Conservation (phyloP, 1,140 invertebrate genomes). For the Cephus cinctus region DNA sequence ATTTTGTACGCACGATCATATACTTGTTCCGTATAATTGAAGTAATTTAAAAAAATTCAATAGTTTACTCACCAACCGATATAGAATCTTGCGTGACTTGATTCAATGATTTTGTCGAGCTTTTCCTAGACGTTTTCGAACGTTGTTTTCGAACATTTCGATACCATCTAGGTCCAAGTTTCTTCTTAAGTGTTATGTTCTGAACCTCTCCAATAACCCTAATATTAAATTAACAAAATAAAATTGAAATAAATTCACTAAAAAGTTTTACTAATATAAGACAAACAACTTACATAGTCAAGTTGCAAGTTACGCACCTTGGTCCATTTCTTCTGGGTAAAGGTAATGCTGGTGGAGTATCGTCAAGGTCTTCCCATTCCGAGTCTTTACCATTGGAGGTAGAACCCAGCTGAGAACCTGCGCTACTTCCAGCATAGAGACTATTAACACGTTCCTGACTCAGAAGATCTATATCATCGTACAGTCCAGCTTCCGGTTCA, state of each 20-base stretch:
- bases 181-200: conserved; percentile 21
- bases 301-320: conserved; percentile 1
- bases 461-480: conserved; percentile 44
- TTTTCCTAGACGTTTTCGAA: conserved; percentile 23
- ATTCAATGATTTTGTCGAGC: conserved; percentile 15
- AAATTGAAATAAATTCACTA: not conserved
- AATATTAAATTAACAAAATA: not conserved
- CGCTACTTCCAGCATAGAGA: conserved; percentile 39
- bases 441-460: conserved; percentile 46
- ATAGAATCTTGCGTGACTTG: not conserved
- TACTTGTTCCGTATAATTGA: no score
- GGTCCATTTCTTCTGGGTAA: conserved; percentile 4
- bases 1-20: no score
- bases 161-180: conserved; percentile 19
- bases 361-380: conserved; percentile 46
- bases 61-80: conserved; percentile 12
- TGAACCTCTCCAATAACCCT: conserved; percentile 7
- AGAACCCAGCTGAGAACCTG: conserved; percentile 18
- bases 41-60: conserved; percentile 9
- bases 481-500: conserved; percentile 25
- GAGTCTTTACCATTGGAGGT: conserved; percentile 36
- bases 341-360: conserved; percentile 10
- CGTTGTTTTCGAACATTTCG: conserved; percentile 27
- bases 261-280: not conserved
- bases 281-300: not conserved